Percentiles rank a stretch among this genome's conserved stretches.
These are phyloP conservation scores for Lepeophtheirus salmonis DNA, from an alignment of 1,140 invertebrate genomes.

Conservation along the genomic window DNA sequence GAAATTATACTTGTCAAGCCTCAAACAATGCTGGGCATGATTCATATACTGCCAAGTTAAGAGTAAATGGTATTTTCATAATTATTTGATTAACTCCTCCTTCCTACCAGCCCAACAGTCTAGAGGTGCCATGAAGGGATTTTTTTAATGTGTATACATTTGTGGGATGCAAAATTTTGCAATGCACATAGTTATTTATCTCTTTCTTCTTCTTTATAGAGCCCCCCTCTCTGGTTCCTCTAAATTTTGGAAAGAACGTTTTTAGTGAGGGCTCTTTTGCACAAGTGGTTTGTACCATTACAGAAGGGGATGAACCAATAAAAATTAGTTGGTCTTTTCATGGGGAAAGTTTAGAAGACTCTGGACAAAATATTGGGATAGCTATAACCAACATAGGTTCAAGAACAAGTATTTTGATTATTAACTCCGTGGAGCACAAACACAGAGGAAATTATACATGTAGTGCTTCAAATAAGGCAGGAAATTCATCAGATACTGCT, in stretches of 20 bases:
- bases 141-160: no score
- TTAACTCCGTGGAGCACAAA: slow-evolving; percentile 45
- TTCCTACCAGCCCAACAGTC: no score
- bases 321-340: slow-evolving; percentile 56
- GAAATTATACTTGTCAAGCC: slow-evolving; percentile 24
- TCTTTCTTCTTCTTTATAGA: no score
- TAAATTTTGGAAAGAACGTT: slow-evolving; percentile 21
- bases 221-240: slow-evolving; percentile 19
- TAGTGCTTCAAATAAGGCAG: slow-evolving; percentile 29
- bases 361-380: slow-evolving; percentile 24
- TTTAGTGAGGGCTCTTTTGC: slow-evolving; percentile 20
- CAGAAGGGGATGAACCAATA: slow-evolving; percentile 37
- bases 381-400: slow-evolving; percentile 38
- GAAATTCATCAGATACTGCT: slow-evolving; percentile 21
- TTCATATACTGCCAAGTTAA: slow-evolving; percentile 33
- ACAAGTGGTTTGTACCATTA: slow-evolving; percentile 20
- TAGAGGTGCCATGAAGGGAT: background rate
- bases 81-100: no score
- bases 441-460: slow-evolving; percentile 32
- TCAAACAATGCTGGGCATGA: slow-evolving; percentile 34
- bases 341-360: slow-evolving; percentile 27
- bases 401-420: slow-evolving; percentile 48
- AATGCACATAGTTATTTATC: no score
- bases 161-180: no score
- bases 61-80: slow-evolving; percentile 36